Evolutionary conservation across 2,797 vertebrate species (phyloP).

Genomic region (Gallirallus australis): DNA sequence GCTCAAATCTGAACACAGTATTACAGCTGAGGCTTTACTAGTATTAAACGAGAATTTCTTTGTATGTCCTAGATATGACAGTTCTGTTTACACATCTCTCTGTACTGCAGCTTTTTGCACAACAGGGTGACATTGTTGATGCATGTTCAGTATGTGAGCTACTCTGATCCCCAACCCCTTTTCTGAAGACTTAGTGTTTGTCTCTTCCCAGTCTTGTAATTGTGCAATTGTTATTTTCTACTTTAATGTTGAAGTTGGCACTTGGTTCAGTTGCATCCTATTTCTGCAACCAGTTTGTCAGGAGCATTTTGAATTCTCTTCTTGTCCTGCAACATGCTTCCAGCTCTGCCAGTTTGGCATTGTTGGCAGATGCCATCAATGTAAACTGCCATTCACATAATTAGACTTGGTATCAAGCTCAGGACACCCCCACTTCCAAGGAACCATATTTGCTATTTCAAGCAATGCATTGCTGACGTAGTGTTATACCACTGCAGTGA

Average conservation of each 20-base stretch:
- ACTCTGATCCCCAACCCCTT: neutral
- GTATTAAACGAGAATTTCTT: neutral
- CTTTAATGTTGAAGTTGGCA: neutral
- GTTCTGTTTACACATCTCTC: conserved; percentile 15
- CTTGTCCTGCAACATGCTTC: neutral
- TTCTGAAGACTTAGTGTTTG: neutral
- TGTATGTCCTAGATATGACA: conserved; percentile 25
- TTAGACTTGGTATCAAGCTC: neutral
- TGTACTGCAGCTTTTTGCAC: conserved; percentile 7
- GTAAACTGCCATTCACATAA: neutral
- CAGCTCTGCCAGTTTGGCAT: neutral
- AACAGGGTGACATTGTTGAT: neutral
- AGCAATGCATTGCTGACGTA: neutral
- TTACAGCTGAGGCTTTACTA: neutral
- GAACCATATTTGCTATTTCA: neutral
- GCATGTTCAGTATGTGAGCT: neutral
- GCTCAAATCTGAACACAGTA: neutral
- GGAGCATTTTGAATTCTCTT: neutral
- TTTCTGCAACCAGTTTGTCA: conserved; percentile 27
- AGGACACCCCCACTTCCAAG: neutral
- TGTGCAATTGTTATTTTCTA: neutral
- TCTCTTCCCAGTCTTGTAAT: neutral
- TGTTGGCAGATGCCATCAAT: neutral
- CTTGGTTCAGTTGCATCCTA: neutral
- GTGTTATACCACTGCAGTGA: neutral